Evolutionary conservation across 2,797 vertebrate species (phyloP), one percentile per base, ranked within the genome.

Genomic region (Sebastes minor): DNA sequence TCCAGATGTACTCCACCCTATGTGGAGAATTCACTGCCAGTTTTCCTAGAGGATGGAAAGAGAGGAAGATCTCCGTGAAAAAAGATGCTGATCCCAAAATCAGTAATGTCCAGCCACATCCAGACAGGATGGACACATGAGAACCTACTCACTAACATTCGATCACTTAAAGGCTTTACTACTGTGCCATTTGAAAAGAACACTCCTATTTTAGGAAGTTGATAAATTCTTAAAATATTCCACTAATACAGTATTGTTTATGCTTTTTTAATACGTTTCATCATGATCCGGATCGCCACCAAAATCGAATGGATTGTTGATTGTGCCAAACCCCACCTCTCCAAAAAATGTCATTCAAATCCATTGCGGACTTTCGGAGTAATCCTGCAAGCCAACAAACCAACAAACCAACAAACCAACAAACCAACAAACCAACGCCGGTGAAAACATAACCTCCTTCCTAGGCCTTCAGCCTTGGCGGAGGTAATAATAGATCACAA

Each of bases 1-100:
- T 72, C 42, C 70, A 82, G 28, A 77, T 68, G 79, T 69, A 33
- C 28, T 71, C 27, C 64, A 59, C n/a, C 57, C 25, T 57, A n/a
- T 60, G 53, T 61, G 38, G 42, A 20, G 46, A 67, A 32, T 10
- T 49, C 9, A 33, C 12, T 27, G 32, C 18, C 59, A 72, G 14
- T 61, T 74, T n/a, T 59, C 14, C n/a, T 18, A 61, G 22, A 32
- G 25, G 27, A 68, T 46, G 25, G 4, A 46, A 46, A 46, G 42
- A 69, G 49, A 60, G 53, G 38, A 61, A 22, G 46, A 60, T 46
- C 8, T 5, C 12, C 10, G 16, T 12, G 16, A 42, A n/a, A 60
- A 55, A 69, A 9, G 9, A 25, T 20, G 18, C 5, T 49, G 20
- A 63, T 35, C 20, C 23, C 33, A 13, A 33, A 63, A 59, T 27